These are phyloP conservation scores for Oceanodroma tethys DNA, from an alignment of 2,113 vertebrate species.

Conservation along the genomic window DNA sequence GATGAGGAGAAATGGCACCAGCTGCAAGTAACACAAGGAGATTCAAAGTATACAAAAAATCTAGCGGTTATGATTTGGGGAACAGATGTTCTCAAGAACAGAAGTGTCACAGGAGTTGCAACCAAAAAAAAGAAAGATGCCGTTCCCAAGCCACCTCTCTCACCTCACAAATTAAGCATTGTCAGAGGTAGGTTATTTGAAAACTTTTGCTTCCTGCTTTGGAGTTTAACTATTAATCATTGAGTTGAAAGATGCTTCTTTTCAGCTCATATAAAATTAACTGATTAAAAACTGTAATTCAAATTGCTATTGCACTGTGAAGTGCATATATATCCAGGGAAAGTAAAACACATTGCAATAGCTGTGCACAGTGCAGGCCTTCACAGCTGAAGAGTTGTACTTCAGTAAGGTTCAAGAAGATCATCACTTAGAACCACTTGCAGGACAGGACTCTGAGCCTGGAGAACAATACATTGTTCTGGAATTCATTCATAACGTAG, in stretches of 20 bases:
- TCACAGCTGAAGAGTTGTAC: constrained; percentile 22
- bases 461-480: constrained; percentile 20
- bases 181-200: constrained; percentile 88
- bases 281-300: constrained; percentile 55
- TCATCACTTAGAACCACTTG: constrained; percentile 3
- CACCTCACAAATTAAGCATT: constrained; percentile 97
- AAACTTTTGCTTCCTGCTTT: constrained; percentile 68
- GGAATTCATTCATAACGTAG: not conserved
- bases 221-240: constrained; percentile 60
- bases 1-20: constrained; percentile 99
- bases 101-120: constrained; percentile 96
- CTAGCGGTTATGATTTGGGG: constrained; percentile 99
- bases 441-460: constrained; percentile 29
- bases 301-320: constrained; percentile 53
- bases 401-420: not conserved
- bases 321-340: not conserved
- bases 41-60: constrained; percentile 99
- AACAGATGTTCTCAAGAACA: constrained; percentile 98
- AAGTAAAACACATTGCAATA: constrained; percentile 40
- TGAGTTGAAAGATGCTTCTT: constrained; percentile 55
- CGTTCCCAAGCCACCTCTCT: constrained; percentile 95
- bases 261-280: constrained; percentile 63
- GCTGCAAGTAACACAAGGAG: constrained; percentile 96
- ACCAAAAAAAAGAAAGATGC: constrained; percentile 99
- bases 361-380: constrained; percentile 33